A percentile compares a stretch with the other conserved stretches of the same genome.
Conservation (phyloP, 2,888 invertebrate genomes). For the Xanthorhoe designata region DNA sequence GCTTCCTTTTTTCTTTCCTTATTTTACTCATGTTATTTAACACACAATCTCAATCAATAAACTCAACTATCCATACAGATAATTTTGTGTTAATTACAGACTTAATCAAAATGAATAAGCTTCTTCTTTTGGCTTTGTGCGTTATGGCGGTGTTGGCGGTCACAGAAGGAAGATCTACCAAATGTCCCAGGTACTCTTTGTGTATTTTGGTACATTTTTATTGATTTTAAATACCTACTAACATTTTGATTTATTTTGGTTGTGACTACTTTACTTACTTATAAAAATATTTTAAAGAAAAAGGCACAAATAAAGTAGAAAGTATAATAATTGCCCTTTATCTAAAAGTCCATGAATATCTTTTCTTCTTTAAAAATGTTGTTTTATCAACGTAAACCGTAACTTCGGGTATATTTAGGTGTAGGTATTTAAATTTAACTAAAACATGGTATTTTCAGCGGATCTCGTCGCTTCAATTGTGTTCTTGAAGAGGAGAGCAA, state of each 20-base stretch:
- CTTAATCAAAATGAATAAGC: constrained; percentile 53
- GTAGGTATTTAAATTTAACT: not conserved
- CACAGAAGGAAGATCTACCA: constrained; percentile 51
- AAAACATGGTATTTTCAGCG: constrained; percentile 17
- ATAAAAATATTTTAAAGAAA: too few species aligned
- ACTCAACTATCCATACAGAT: too few species aligned
- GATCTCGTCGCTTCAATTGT: constrained; percentile 9
- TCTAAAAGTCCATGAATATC: too few species aligned
- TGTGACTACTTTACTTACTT: not conserved
- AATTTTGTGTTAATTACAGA: not conserved
- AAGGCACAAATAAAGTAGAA: too few species aligned
- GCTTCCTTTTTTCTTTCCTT: too few species aligned
- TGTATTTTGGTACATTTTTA: not conserved
- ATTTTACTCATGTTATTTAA: too few species aligned
- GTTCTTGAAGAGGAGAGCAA: constrained; percentile 8
- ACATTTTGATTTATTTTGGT: too few species aligned
- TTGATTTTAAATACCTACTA: too few species aligned
- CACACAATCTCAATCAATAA: too few species aligned
- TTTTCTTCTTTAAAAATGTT: too few species aligned
- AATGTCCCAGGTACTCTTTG: constrained; percentile 28
- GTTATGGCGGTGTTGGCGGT: constrained; percentile 48
- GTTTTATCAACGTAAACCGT: too few species aligned
- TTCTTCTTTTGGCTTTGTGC: constrained; percentile 49
- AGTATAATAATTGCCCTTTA: too few species aligned
- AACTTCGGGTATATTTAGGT: not conserved